These are phyloP conservation scores for Channallabes apus DNA, from an alignment of 2,797 vertebrate genomes.

Conservation along the genomic window DNA sequence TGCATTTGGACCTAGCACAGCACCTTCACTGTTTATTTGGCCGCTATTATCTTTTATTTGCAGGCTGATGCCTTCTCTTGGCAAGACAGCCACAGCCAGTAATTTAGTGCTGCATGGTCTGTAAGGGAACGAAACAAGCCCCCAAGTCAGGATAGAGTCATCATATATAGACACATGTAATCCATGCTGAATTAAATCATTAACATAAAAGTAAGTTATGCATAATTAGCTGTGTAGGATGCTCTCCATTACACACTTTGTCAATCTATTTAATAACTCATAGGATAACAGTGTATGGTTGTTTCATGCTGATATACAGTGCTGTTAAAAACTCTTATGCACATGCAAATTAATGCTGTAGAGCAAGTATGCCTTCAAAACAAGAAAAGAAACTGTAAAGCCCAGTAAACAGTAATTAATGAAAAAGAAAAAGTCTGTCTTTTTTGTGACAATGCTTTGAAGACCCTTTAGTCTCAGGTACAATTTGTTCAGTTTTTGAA, in stretches of 20 bases:
- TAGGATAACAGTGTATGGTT: constrained; percentile 3
- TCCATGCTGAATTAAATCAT: constrained; percentile 58
- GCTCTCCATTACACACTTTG: constrained; percentile 21
- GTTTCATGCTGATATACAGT: neutral
- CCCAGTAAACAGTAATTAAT: too few species aligned
- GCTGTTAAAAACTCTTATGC: too few species aligned
- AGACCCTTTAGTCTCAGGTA: too few species aligned
- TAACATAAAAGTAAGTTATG: constrained; percentile 27
- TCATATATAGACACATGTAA: constrained; percentile 12
- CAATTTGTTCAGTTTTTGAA: too few species aligned
- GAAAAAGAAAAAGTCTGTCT: too few species aligned
- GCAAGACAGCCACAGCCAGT: constrained; percentile 60
- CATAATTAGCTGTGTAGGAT: constrained; percentile 27
- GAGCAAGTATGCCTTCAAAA: too few species aligned
- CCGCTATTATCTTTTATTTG: constrained; percentile 77
- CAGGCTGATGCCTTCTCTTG: constrained; percentile 69
- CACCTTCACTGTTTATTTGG: constrained; percentile 70
- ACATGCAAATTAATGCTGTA: too few species aligned
- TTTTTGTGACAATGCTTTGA: too few species aligned
- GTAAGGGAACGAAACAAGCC: constrained; percentile 42
- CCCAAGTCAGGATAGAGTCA: neutral
- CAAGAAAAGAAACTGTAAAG: too few species aligned
- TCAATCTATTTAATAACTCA: neutral
- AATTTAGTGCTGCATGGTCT: constrained; percentile 59
- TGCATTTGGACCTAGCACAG: constrained; percentile 62